Percentiles rank a stretch among this genome's conserved stretches.
phyloP scores from a whole-genome alignment of 2,797 vertebrate genomes.

The Hypotaenidia philippensis region DNA sequence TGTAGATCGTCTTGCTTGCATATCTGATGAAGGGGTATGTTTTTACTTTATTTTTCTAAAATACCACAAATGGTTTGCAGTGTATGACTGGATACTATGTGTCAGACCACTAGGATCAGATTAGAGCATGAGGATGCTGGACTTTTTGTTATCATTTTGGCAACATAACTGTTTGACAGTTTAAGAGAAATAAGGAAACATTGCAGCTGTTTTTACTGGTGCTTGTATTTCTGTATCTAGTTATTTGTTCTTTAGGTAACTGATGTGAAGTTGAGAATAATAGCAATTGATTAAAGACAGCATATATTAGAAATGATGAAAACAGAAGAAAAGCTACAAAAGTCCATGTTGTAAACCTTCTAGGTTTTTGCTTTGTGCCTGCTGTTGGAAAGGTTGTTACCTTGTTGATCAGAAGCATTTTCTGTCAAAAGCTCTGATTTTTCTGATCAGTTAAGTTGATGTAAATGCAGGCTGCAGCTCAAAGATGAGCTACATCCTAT shows the following conservation, averaged over 20 bases:
- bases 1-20: conserved; percentile 91
- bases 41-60: conserved; percentile 40
- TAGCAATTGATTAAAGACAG: neutral
- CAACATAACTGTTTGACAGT: neutral
- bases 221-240: neutral
- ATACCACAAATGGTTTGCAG: neutral
- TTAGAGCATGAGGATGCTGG: neutral
- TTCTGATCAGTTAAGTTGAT: neutral
- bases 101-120: neutral
- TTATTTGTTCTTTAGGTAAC: neutral
- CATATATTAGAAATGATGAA: neutral
- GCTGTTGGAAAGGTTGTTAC: neutral
- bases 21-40: conserved; percentile 90
- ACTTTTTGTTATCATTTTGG: neutral
- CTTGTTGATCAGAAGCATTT: neutral
- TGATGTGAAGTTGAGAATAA: neutral
- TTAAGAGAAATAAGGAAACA: neutral
- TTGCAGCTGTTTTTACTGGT: neutral
- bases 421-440: neutral
- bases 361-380: neutral
- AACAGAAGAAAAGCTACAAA: neutral
- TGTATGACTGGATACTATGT: neutral
- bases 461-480: neutral
- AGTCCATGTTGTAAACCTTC: neutral
- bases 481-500: neutral